Evolutionary conservation across 2,888 invertebrate species (phyloP).

Genomic region (Adineta ricciae): DNA sequence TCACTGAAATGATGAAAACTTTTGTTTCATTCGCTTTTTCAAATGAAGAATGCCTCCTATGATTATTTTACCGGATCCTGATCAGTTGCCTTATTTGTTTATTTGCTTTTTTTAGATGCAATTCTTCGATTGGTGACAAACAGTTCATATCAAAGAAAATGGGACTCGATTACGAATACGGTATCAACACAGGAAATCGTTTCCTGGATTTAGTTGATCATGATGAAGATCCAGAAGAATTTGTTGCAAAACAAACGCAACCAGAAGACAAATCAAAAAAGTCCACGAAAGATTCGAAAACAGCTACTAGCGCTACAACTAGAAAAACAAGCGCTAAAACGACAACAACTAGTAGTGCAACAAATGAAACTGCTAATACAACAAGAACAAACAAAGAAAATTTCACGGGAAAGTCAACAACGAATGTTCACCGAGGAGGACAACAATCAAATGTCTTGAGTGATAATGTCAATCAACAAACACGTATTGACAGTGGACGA

Average conservation of each 20-base stretch:
- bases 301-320: not conserved
- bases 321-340: not conserved
- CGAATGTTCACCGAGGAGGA: not conserved
- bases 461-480: not conserved
- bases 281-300: not conserved
- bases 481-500: not conserved
- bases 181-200: slow-evolving; percentile 4
- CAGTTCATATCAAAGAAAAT: not conserved
- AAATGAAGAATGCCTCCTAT: not conserved
- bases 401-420: not conserved
- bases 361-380: not conserved
- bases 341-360: not conserved
- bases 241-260: not conserved
- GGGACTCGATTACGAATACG: not conserved
- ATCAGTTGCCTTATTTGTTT: not conserved
- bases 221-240: slow-evolving; percentile 13
- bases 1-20: not conserved
- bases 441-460: not conserved
- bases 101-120: not conserved
- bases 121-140: not conserved
- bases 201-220: not conserved
- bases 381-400: not conserved
- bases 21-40: not conserved
- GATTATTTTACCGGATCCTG: not conserved
- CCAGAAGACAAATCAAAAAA: not conserved